phyloP scores from a whole-genome alignment of 1,140 invertebrate species.

The Platorchestia sp. region DNA sequence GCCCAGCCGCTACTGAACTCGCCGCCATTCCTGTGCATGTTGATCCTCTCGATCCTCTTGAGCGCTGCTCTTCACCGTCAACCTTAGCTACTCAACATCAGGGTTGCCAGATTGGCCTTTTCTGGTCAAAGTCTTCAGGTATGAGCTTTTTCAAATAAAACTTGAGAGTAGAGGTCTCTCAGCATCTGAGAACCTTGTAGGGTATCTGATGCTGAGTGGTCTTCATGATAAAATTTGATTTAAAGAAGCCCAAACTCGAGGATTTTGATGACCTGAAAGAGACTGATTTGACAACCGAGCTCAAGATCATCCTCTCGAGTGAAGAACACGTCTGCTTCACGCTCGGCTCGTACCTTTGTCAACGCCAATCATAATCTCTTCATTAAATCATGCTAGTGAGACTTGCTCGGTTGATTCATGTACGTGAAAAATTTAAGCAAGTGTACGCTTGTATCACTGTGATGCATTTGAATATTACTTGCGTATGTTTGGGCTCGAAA shows the following conservation, averaged over 20 bases:
- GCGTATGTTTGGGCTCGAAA: not conserved
- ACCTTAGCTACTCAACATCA: too few species aligned
- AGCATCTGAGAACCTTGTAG: too few species aligned
- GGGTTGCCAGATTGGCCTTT: too few species aligned
- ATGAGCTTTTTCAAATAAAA: too few species aligned
- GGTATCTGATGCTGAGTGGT: too few species aligned
- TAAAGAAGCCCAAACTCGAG: too few species aligned
- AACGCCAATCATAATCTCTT: not conserved
- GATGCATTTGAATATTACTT: not conserved
- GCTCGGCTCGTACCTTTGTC: not conserved
- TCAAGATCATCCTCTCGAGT: not conserved
- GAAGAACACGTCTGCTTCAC: not conserved
- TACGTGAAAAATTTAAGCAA: not conserved
- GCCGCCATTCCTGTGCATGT: slow-evolving; percentile 41
- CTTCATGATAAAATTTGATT: too few species aligned
- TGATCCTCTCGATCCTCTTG: not conserved
- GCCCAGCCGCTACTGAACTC: slow-evolving; percentile 20
- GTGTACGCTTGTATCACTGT: not conserved
- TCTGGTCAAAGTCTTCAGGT: too few species aligned
- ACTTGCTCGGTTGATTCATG: not conserved
- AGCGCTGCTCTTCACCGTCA: not conserved
- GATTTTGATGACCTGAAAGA: too few species aligned
- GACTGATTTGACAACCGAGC: too few species aligned
- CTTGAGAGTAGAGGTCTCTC: too few species aligned
- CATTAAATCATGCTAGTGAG: not conserved